Percentiles rank a stretch among this genome's conserved stretches.
phyloP scores from a whole-genome alignment of 1,140 invertebrate species.

The Sminthurides bifidus region DNA sequence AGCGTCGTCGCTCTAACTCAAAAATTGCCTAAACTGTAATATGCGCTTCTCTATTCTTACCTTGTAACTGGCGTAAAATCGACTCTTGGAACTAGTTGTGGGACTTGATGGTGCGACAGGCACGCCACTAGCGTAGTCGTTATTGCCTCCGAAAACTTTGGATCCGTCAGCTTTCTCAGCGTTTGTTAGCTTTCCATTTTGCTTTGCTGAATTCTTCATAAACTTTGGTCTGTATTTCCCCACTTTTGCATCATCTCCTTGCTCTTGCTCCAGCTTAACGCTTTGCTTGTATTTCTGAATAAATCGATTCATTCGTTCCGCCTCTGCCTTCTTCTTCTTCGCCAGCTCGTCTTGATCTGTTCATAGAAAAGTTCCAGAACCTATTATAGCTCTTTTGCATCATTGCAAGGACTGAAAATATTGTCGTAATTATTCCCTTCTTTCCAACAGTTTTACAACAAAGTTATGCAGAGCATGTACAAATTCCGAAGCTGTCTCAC shows the following conservation, averaged over 20 bases:
- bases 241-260: constrained; percentile 12
- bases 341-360: constrained; percentile 12
- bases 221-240: constrained; percentile 48
- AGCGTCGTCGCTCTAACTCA: neutral
- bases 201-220: constrained; percentile 45
- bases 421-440: no score
- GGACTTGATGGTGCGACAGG: constrained; percentile 7
- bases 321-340: constrained; percentile 31
- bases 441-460: no score
- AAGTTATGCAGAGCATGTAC: no score
- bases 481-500: no score
- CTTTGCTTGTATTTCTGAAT: constrained; percentile 55
- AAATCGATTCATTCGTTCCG: constrained; percentile 47
- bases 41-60: constrained; percentile 1
- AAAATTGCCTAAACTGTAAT: neutral
- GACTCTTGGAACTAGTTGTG: constrained; percentile 16
- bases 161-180: constrained; percentile 32
- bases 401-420: no score
- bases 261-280: constrained; percentile 34
- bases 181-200: no score
- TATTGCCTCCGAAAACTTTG: constrained; percentile 59
- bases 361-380: no score
- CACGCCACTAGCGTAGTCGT: constrained; percentile 41
- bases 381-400: no score
- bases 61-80: constrained; percentile 25